Conservation (phyloP, 2,113 vertebrate species). For the Capreolus pygargus region DNA sequence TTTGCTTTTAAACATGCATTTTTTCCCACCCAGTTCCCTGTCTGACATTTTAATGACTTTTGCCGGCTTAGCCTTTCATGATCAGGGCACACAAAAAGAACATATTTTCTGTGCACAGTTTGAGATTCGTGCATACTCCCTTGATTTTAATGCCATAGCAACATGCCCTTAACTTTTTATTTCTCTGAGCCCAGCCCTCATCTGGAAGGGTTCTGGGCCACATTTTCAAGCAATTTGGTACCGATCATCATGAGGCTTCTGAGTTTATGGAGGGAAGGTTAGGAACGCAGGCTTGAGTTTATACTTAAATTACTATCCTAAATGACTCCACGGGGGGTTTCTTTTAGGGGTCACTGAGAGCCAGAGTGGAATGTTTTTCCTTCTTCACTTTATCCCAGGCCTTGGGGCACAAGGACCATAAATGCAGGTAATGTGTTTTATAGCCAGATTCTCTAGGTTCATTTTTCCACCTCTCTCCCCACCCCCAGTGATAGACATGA, state of each 20-base stretch:
- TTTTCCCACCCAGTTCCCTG: slow-evolving; percentile 80
- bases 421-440: slow-evolving; percentile 85
- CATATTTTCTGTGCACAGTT: slow-evolving; percentile 78
- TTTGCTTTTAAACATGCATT: slow-evolving; percentile 83
- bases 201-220: slow-evolving; percentile 69
- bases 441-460: slow-evolving; percentile 80
- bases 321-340: slow-evolving; percentile 82
- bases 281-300: slow-evolving; percentile 73
- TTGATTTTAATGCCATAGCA: slow-evolving; percentile 60
- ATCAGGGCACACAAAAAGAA: slow-evolving; percentile 75
- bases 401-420: slow-evolving; percentile 82
- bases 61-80: slow-evolving; percentile 78
- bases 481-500: slow-evolving; percentile 60
- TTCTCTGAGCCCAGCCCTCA: slow-evolving; percentile 55
- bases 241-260: slow-evolving; percentile 66
- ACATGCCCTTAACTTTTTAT: slow-evolving; percentile 63
- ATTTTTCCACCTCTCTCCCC: slow-evolving; percentile 73
- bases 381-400: slow-evolving; percentile 83
- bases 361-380: slow-evolving; percentile 85
- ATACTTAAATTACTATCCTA: slow-evolving; percentile 83
- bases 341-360: slow-evolving; percentile 85
- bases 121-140: slow-evolving; percentile 69
- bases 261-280: slow-evolving; percentile 78
- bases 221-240: slow-evolving; percentile 69
- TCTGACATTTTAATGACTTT: slow-evolving; percentile 86